Evolutionary conservation across 2,888 invertebrate genomes (phyloP).

Genomic region (Sarcophaga variegata): DNA sequence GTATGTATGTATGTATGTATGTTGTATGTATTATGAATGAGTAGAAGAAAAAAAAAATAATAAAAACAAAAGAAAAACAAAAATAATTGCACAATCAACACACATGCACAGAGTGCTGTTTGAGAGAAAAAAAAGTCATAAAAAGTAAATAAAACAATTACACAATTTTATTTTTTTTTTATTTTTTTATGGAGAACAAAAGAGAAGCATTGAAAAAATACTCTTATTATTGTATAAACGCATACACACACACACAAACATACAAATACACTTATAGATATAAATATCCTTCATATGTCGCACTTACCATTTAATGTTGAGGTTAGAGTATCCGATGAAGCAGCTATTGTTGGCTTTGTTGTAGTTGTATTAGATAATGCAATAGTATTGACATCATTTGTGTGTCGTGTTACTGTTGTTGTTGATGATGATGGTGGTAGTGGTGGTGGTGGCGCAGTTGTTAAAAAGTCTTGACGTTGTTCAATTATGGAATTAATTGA

Average conservation of each 20-base stretch:
- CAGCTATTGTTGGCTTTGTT: slow-evolving; percentile 68
- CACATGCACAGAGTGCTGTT: no score
- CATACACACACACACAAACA: not conserved
- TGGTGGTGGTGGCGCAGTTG: slow-evolving; percentile 27
- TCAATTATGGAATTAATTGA: slow-evolving; percentile 83
- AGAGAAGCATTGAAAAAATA: not conserved
- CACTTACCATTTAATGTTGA: slow-evolving; percentile 79
- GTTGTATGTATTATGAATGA: no score
- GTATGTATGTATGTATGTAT: not conserved
- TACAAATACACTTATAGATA: not conserved
- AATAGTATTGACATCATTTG: slow-evolving; percentile 54
- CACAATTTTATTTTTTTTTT: not conserved
- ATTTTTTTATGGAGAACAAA: slow-evolving; percentile 23
- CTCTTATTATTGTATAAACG: not conserved
- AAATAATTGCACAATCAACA: no score
- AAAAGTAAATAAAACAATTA: slow-evolving; percentile 30
- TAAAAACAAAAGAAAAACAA: no score
- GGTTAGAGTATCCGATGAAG: slow-evolving; percentile 74
- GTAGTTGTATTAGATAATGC: slow-evolving; percentile 67
- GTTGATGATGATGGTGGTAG: not conserved
- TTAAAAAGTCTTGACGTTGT: slow-evolving; percentile 79
- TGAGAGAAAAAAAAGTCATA: no score
- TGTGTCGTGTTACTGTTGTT: slow-evolving; percentile 38
- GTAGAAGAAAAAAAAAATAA: no score
- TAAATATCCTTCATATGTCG: not conserved